A percentile compares a stretch with the other conserved stretches of the same genome.
phyloP scores from a whole-genome alignment of 2,888 invertebrate genomes.

The Drosophila aldrichi region DNA sequence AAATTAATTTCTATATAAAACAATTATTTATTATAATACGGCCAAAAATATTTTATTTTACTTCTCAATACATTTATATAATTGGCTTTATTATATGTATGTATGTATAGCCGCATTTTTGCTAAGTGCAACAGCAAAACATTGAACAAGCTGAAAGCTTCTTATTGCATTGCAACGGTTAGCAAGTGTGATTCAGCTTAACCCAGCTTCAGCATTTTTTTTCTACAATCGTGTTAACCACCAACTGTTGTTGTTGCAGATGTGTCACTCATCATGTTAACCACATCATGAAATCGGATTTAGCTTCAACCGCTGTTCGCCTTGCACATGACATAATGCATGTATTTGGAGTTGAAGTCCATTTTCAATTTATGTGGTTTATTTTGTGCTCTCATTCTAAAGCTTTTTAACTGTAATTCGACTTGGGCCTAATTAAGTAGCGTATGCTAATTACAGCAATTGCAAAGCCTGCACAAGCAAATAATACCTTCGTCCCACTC shows the following conservation, averaged over 20 bases:
- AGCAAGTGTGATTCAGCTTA: constrained; percentile 36
- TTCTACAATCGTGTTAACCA: constrained; percentile 17
- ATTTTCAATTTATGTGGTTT: constrained; percentile 9
- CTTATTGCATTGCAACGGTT: constrained; percentile 33
- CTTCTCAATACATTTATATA: neutral
- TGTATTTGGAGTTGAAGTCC: constrained; percentile 26
- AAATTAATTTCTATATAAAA: too few relatives aligned
- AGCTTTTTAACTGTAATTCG: constrained; percentile 35
- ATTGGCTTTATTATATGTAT: neutral
- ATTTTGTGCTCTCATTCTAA: constrained; percentile 12
- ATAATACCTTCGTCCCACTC: constrained; percentile 11
- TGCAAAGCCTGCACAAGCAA: constrained; percentile 24
- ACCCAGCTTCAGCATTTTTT: constrained; percentile 11
- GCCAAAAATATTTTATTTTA: neutral
- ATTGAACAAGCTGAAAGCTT: constrained; percentile 23
- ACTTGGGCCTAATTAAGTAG: constrained; percentile 36
- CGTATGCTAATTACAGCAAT: constrained; percentile 26
- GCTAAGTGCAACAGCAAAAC: neutral
- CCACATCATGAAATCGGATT: constrained; percentile 47
- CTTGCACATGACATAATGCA: constrained; percentile 62
- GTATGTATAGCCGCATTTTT: neutral
- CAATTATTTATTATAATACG: neutral
- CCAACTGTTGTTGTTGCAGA: constrained; percentile 31
- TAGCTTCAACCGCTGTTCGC: constrained; percentile 36
- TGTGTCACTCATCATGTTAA: constrained; percentile 47